Base-by-base conservation (phyloP, 1,140 invertebrate genomes). In the Plectrocnemia conspersa region DNA sequence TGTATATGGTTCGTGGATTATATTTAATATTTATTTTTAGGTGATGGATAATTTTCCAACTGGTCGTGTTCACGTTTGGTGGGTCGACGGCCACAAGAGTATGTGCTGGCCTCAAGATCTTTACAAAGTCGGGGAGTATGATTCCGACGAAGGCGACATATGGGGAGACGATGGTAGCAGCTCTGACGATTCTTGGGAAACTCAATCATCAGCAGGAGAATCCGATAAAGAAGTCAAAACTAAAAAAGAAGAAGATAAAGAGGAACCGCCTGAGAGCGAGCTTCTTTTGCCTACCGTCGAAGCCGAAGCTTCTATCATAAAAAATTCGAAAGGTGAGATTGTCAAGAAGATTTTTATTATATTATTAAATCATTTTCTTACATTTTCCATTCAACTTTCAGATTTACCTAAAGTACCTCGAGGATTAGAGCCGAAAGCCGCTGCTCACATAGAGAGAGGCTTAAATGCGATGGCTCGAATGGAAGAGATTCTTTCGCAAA, bases 61-160 rank as follows among this genome's bases (percentile, higher is more conserved):
- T 63, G 93, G 92, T 36, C 78, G 80, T 19, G 82, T 87, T 0
- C 82, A 86, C 64, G 90, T 96, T 11, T 86, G 87, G 80, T 96
- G 93, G 93, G 85, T 89, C 1, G 85, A 91, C 66, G 86, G 86
- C 3, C 83, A 83, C 48, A 81, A 82, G 1, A 91, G 88, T 41
- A 84, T 88, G 74, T 94, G 90, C 66, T 95, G 90, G 84, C 93
- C 93, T 0, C 91, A 96, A 65, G 91, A 80, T 71, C 68, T 80
- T 2, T 80, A 79, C 54, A 78, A 80, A 68, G 82, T 88, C 16
- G 82, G 84, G 11, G 83, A 88, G 58, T 86, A 89, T 66, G 85
- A 89, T 64, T 83, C 80, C 1, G 88, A 90, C 42, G 86, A 88
- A 52, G 84, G 84, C 27, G 85, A 86, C 68, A 66, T 87, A 10